phyloP scores from a whole-genome alignment of 2,797 vertebrate species.

The Petrocephalus sullivani region DNA sequence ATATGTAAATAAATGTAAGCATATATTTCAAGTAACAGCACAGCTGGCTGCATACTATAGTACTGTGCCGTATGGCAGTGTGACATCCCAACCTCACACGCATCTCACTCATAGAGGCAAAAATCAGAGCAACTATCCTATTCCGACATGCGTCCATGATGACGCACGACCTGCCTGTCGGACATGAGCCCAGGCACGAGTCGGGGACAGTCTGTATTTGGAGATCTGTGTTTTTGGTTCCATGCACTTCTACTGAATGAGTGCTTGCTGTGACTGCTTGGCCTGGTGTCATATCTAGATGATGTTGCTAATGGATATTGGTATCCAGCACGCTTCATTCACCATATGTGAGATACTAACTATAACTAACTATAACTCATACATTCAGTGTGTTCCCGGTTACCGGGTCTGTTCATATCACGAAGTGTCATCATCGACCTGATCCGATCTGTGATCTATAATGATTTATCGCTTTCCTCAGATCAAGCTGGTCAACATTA shows the following conservation, averaged over 20 bases:
- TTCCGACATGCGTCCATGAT: neutral
- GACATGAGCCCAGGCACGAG: neutral
- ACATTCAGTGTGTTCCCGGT: neutral
- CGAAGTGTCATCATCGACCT: neutral
- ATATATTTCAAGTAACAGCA: neutral
- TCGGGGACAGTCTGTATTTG: neutral
- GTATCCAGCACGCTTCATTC: neutral
- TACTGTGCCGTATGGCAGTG: neutral
- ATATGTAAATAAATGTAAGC: neutral
- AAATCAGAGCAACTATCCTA: neutral
- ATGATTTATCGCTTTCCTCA: conserved; percentile 44
- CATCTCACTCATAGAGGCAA: neutral
- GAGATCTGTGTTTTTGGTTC: neutral
- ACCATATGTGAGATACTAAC: neutral
- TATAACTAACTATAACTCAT: neutral
- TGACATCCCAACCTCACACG: neutral
- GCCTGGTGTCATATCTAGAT: neutral
- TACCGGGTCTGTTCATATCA: neutral
- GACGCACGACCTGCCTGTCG: neutral
- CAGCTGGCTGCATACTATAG: no score
- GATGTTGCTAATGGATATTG: neutral
- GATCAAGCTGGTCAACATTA: conserved; percentile 99
- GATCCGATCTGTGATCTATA: neutral
- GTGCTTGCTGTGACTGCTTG: neutral
- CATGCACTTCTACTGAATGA: neutral